A percentile compares a stretch with the other conserved stretches of the same genome.
Conservation (phyloP, 2,113 vertebrate genomes). For the Prionailurus bengalensis region DNA sequence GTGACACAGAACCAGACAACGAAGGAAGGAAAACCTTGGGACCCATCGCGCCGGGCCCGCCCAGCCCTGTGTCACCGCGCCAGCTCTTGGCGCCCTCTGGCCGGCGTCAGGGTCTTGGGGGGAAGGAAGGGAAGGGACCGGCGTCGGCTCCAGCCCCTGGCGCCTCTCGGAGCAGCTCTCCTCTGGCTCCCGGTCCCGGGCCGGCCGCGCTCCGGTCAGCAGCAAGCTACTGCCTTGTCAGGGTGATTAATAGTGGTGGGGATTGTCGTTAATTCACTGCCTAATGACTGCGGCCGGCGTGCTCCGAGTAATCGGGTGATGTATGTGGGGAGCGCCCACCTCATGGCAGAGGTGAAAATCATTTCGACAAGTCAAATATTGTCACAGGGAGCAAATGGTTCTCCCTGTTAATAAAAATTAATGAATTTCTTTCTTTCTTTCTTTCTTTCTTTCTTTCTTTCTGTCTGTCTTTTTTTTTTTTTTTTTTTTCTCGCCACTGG, state of each 20-base stretch:
- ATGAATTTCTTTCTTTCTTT: slow-evolving; percentile 89
- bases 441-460: slow-evolving; percentile 62
- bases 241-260: slow-evolving; percentile 98
- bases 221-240: slow-evolving; percentile 96
- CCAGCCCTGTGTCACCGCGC: neutral
- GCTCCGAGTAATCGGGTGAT: slow-evolving; percentile 97
- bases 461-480: slow-evolving; percentile 9
- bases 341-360: slow-evolving; percentile 99
- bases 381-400: slow-evolving; percentile 94
- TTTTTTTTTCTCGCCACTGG: slow-evolving; percentile 79
- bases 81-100: neutral
- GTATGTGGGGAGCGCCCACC: slow-evolving; percentile 94
- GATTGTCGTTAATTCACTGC: slow-evolving; percentile 99
- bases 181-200: slow-evolving; percentile 82
- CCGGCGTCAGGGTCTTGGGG: slow-evolving; percentile 47
- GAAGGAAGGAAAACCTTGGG: fast-evolving
- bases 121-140: neutral
- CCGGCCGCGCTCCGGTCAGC: slow-evolving; percentile 91
- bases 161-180: slow-evolving; percentile 49
- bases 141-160: neutral
- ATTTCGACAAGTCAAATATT: slow-evolving; percentile 98
- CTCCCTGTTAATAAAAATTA: slow-evolving; percentile 97
- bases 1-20: fast-evolving
- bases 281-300: slow-evolving; percentile 98
- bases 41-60: neutral